Percentiles rank a stretch among this genome's conserved stretches.
Conservation (phyloP, 2,888 invertebrate genomes). For the Scaptomyza polygonia region DNA sequence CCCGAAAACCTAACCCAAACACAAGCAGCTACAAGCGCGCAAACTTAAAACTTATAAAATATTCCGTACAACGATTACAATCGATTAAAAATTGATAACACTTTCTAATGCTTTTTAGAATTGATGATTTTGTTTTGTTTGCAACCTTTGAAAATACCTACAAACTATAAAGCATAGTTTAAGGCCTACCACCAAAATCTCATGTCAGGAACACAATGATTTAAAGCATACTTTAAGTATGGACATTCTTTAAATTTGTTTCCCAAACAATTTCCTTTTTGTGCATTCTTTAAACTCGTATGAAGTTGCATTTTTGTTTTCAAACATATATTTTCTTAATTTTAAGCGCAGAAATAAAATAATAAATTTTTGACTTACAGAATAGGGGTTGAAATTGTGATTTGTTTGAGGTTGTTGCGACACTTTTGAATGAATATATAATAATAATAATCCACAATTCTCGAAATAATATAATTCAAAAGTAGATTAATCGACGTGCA, state of each 20-base stretch:
- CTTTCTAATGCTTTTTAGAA: constrained; percentile 19
- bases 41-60: constrained; percentile 16
- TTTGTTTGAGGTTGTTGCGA: background rate
- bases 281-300: background rate
- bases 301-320: background rate
- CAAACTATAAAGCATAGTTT: background rate
- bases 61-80: constrained; percentile 8
- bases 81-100: background rate
- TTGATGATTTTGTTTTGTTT: constrained; percentile 18
- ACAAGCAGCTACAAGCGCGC: constrained; percentile 1
- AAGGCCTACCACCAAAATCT: background rate
- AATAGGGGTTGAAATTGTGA: background rate
- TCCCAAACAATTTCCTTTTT: too few relatives aligned
- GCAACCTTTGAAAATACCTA: too few relatives aligned
- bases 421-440: background rate
- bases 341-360: background rate
- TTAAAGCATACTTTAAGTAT: background rate
- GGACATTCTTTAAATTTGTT: background rate
- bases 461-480: constrained; percentile 14
- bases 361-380: background rate
- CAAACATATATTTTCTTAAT: constrained; percentile 4
- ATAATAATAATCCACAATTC: background rate
- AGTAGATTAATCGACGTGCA: constrained; percentile 15
- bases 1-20: constrained; percentile 22
- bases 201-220: too few relatives aligned